Evolutionary conservation across 2,888 invertebrate genomes (phyloP), one percentile per base, ranked within the genome.

Genomic region (Phorcus lineatus): DNA sequence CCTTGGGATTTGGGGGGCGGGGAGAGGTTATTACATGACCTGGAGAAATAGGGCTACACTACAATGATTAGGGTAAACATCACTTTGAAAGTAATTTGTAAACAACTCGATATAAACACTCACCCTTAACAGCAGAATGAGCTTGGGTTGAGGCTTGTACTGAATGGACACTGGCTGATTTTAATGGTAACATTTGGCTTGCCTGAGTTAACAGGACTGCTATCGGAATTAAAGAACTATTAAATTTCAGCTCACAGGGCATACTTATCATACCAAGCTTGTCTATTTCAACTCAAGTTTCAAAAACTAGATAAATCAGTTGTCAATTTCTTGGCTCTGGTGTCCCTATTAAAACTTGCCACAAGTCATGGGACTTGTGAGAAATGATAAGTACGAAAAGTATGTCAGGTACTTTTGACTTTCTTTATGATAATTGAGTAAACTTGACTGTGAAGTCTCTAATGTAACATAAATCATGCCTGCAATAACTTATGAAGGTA

Each of bases 401-500:
- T 70, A 70, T 70, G 70, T 31, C 70, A 70, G 70, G 70, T 70
- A 70, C 70, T 40, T 70, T 19, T 36, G 40, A 47, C 47, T 31
- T 70, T 36, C 40, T 40, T 70, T 36, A 70, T 70, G 31, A 70
- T 70, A 40, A 70, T 31, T 70, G 40, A 70, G 31, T 70, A 31
- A 70, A 36, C 31, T 19, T 9, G 31, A 36, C 28, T n/a, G 11
- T 31, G 28, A 67, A 70, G 70, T 70, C 70, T 40, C 40, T 19
- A 70, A 70, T 9, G 17, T 70, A 19, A 70, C n/a, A 70, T 70
- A 70, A 70, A 70, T 70, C 70, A 70, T 31, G 40, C 36, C 31
- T 70, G 70, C 36, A 70, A 70, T 70, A 70, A 70, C 70, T 70
- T 70, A 0, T 70, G 70, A 70, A 70, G 70, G 70, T 62, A 70